These are phyloP conservation scores for Chelonus insularis DNA, from an alignment of 1,140 invertebrate species.

Conservation along the genomic window DNA sequence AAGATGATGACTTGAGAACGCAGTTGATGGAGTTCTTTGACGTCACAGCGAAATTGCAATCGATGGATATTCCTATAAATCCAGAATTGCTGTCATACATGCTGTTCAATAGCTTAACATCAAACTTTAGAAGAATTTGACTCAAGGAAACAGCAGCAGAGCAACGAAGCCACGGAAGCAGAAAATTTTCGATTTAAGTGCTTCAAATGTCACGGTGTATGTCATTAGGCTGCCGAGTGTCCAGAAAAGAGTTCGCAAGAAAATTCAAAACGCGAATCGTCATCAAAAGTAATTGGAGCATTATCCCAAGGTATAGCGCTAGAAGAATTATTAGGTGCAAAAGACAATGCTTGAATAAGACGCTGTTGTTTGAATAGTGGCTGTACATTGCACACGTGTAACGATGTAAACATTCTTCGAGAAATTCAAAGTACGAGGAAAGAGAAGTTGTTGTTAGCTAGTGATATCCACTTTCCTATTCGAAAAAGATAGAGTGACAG, in stretches of 20 bases:
- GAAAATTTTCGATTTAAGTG: too few species aligned
- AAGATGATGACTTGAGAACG: not conserved
- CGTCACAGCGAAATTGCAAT: not conserved
- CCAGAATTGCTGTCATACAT: not conserved
- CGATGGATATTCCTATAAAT: not conserved
- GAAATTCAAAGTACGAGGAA: not conserved
- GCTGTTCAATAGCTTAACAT: not conserved
- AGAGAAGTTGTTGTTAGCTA: not conserved
- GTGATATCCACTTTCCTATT: constrained; percentile 16
- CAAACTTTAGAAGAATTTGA: not conserved
- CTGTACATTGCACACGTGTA: not conserved
- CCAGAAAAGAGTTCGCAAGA: too few species aligned
- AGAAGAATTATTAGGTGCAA: not conserved
- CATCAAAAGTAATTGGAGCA: not conserved
- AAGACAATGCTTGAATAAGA: not conserved
- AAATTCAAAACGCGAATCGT: too few species aligned
- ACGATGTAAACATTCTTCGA: not conserved
- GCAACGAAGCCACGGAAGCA: not conserved
- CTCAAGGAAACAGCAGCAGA: not conserved
- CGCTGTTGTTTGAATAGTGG: not conserved
- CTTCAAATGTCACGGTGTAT: too few species aligned
- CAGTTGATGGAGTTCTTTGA: not conserved
- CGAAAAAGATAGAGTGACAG: constrained; percentile 14
- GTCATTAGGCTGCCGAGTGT: too few species aligned
- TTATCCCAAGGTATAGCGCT: not conserved